Conservation (phyloP, 2,113 vertebrate genomes). For the Sander lucioperca region DNA sequence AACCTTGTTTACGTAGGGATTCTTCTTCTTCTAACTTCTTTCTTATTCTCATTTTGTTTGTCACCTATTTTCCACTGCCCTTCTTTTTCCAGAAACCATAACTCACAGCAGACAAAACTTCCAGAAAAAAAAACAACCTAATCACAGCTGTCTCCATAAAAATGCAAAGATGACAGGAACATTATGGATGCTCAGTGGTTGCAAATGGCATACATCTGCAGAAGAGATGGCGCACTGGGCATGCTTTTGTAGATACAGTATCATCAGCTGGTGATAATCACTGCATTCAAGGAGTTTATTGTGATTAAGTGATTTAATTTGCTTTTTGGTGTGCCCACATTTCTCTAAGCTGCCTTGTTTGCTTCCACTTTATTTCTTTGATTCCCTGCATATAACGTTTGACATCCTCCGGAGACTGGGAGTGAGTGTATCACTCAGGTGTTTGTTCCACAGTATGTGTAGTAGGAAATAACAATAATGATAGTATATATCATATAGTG, state of each 20-base stretch:
- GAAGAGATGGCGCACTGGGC: constrained; percentile 1
- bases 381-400: constrained; percentile 4
- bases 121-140: background rate
- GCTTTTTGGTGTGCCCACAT: constrained; percentile 27
- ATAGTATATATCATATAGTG: background rate
- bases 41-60: background rate
- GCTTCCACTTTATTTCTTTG: constrained; percentile 2
- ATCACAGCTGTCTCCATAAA: constrained; percentile 1
- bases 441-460: background rate
- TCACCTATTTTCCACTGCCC: background rate
- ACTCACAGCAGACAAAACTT: background rate
- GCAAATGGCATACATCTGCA: constrained; percentile 27
- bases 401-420: constrained; percentile 6
- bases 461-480: constrained; percentile 2
- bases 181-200: background rate
- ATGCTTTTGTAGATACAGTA: constrained; percentile 32
- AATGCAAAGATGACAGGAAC: constrained; percentile 24
- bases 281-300: constrained; percentile 40
- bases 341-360: constrained; percentile 27
- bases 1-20: background rate
- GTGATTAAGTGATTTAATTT: constrained; percentile 54
- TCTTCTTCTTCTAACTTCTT: background rate
- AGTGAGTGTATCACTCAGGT: background rate
- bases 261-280: constrained; percentile 54
- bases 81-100: background rate